These are phyloP conservation scores for Drosophila erecta DNA, from an alignment of 1,140 invertebrate species.

Conservation along the genomic window DNA sequence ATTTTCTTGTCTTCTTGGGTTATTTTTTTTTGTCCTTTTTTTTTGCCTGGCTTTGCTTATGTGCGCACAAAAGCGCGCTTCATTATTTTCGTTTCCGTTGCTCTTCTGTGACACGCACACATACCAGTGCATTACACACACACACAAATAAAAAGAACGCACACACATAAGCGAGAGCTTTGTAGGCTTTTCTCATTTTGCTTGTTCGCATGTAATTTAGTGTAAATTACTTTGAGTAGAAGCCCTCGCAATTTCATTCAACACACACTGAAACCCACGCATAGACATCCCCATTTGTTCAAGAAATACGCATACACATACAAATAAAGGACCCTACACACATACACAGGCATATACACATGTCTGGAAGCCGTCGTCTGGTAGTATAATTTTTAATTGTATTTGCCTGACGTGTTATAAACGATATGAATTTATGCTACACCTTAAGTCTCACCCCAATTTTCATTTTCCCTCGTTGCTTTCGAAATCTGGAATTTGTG, in stretches of 20 bases:
- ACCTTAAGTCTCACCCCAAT: constrained; percentile 20
- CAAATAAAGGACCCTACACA: constrained; percentile 16
- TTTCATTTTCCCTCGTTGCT: constrained; percentile 12
- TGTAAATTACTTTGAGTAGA: constrained; percentile 75
- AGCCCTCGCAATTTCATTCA: constrained; percentile 52
- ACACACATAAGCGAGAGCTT: constrained; percentile 31
- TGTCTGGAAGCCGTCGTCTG: constrained; percentile 41
- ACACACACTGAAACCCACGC: constrained; percentile 18
- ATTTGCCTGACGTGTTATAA: constrained; percentile 64
- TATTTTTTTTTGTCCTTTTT: constrained; percentile 26
- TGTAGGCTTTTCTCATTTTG: constrained; percentile 54
- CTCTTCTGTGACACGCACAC: constrained; percentile 51
- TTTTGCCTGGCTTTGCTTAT: constrained; percentile 47
- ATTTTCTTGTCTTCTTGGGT: constrained; percentile 43
- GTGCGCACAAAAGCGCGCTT: constrained; percentile 72
- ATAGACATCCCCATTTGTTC: constrained; percentile 20
- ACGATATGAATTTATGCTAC: constrained; percentile 53
- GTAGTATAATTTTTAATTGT: constrained; percentile 74
- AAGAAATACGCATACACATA: constrained; percentile 8
- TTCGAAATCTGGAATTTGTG: constrained; percentile 5
- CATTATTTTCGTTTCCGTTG: constrained; percentile 72
- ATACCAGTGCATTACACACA: constrained; percentile 9
- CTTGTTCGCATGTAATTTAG: constrained; percentile 76
- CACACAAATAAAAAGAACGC: constrained; percentile 13
- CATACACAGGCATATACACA: background rate